Percentiles rank a stretch among this genome's conserved stretches.
Evolutionary conservation across 2,888 invertebrate species (phyloP).

Genomic region (Linnaemya vulpina): DNA sequence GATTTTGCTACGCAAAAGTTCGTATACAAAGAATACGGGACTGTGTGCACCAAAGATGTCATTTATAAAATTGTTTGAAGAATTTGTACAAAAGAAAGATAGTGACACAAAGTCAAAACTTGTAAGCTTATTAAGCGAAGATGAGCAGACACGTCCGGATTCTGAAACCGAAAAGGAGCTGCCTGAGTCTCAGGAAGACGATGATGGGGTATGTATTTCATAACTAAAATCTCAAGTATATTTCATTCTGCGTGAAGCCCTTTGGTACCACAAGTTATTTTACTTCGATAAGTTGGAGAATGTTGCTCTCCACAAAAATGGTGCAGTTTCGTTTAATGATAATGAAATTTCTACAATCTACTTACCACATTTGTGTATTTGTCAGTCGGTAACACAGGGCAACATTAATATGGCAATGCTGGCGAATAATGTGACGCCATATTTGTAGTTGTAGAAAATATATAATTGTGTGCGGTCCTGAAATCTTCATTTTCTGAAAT

Average conservation of each 20-base stretch:
- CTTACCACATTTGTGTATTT: not conserved
- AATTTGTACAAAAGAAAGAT: constrained; percentile 76
- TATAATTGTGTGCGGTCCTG: constrained; percentile 56
- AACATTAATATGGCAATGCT: constrained; percentile 34
- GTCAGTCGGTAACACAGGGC: constrained; percentile 10
- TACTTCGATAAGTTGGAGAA: constrained; percentile 3
- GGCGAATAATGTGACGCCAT: constrained; percentile 70
- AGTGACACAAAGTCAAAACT: constrained; percentile 55
- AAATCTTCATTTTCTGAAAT: constrained; percentile 25
- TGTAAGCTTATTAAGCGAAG: constrained; percentile 43
- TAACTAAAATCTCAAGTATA: not conserved
- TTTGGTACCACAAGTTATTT: not conserved
- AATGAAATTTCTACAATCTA: not conserved
- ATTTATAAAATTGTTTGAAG: constrained; percentile 76
- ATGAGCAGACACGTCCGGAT: constrained; percentile 47
- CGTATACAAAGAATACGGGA: not conserved
- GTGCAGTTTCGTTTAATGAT: not conserved
- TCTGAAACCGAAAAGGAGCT: constrained; percentile 4
- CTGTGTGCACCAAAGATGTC: constrained; percentile 65
- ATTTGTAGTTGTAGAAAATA: constrained; percentile 69
- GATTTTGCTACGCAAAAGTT: not conserved
- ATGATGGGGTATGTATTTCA: constrained; percentile 59
- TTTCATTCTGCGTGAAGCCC: not conserved
- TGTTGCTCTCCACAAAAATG: not conserved
- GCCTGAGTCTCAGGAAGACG: constrained; percentile 19